Evolutionary conservation across 53 echinoderm and acorn worm species (phyloP), one percentile per base, ranked within the genome.

Genomic region (Temnopleurus reevesii): DNA sequence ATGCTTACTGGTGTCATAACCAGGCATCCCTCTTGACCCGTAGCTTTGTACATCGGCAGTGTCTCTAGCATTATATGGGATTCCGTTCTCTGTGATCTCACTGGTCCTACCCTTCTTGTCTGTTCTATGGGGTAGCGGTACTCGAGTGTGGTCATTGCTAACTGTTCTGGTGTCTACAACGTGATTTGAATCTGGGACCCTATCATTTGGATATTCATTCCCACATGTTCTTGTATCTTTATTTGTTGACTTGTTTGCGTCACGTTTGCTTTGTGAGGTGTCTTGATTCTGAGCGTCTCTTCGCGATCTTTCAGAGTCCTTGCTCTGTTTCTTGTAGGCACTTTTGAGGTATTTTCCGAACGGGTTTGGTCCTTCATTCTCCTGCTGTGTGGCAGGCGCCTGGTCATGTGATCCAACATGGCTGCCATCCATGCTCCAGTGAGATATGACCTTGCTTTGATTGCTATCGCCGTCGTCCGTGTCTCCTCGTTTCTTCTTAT

Each of bases 291-390:
- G 71, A 45, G 49, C 23, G 2, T 87, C 88, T 71, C 46, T 87
- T 34, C 71, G 28, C 1, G 31, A 51, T 34, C 24, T 87, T 2
- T 87, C 66, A 1, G 8, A 2, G 29, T 85, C 86, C 46, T 59
- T 60, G 18, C 36, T 46, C 27, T 87, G 88, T 47, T 87, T 87
- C 53, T 87, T 65, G 88, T 87, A 87, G 29, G 88, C 88, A 66
- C 88, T 87, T 47, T 87, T 87, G 88, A 87, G 88, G 71, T 87
- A 87, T 53, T 87, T 87, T 13, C 88, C 88, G n/a, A 87, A 66
- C 12, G 88, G 88, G 27, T 87, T 87, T 17, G 6, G 33, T 18
- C 46, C 88, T 19, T 66, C 51, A 19, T 31, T 51, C 17, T 87
- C 88, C 49, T 87, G 53, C 71, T 31, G 49, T 15, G 34, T 36